Evolutionary conservation across 2,113 vertebrate genomes (phyloP), one percentile per base, ranked within the genome.

Genomic region (Noturus placidus): DNA sequence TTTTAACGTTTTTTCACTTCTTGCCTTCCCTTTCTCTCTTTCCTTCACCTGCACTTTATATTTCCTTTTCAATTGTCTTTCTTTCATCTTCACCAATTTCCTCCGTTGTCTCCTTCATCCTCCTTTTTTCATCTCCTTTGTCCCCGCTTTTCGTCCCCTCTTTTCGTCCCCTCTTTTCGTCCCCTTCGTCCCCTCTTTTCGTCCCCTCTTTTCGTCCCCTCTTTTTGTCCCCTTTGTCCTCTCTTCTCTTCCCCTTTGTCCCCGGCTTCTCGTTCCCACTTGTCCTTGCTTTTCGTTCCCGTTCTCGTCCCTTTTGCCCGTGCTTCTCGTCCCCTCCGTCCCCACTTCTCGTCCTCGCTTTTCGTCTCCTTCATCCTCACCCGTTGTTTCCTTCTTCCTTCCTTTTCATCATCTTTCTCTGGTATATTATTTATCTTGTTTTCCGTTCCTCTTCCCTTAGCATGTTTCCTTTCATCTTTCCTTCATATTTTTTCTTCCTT

Each of bases 111-210:
- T n/a, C n/a, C n/a, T n/a, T n/a, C n/a, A n/a, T n/a, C 33, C n/a
- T 65, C 11, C 27, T n/a, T n/a, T 35, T 8, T 17, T 70, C 30
- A 19, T 35, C 19, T 70, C 30, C 17, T 35, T 70, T 1, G 35
- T 19, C 5, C 1, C 8, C 4, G 4, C 33, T 33, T 19, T 14
- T 46, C 35, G 9, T 69, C 2, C 33, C 1, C 14, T 33, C n/a
- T n/a, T n/a, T n/a, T 15, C 38, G 38, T 4, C 46, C 8, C 8
- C 9, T 10, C 9, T 0, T 0, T 1, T 3, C 2, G 9, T 50
- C 1, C 10, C 46, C 46, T 10, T 0, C 46, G 42, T 7, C 42
- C 42, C 6, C 42, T 46, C 42, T n/a, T n/a, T n/a, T n/a, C n/a
- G n/a, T n/a, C n/a, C n/a, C n/a, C n/a, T n/a, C 42, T 42, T 42